A percentile compares a stretch with the other conserved stretches of the same genome.
These are phyloP conservation scores for Pyrrhosoma nymphula DNA, from an alignment of 2,888 invertebrate genomes.

Conservation along the genomic window DNA sequence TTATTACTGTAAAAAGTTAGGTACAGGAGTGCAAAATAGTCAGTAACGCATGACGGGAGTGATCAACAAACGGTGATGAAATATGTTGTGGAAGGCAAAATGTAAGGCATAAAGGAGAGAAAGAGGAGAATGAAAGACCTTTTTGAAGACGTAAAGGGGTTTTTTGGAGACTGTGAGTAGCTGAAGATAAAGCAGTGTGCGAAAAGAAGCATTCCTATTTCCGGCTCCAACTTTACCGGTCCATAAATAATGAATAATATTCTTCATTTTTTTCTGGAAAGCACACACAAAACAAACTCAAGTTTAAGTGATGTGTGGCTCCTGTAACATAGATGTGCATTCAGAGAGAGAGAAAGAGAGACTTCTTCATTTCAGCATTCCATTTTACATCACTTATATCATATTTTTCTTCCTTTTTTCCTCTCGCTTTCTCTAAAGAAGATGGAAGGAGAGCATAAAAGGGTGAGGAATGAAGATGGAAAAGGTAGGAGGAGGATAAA, in stretches of 20 bases:
- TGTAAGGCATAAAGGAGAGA: neutral
- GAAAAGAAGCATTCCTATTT: neutral
- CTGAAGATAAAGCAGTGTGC: neutral
- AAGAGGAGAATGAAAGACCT: neutral
- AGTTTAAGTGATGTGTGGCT: neutral
- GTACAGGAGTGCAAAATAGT: too few relatives aligned
- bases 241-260: neutral
- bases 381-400: neutral
- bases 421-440: neutral
- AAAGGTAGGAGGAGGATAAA: neutral
- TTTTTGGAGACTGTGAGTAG: neutral
- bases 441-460: neutral
- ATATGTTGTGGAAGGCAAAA: neutral
- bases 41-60: too few relatives aligned
- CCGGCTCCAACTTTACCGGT: neutral
- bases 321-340: neutral
- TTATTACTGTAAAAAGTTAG: too few relatives aligned
- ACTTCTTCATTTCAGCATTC: too few relatives aligned
- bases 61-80: too few relatives aligned
- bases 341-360: neutral
- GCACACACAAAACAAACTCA: neutral
- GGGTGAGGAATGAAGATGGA: neutral
- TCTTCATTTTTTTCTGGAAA: neutral
- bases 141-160: too few relatives aligned
- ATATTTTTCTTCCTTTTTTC: neutral